These are phyloP conservation scores for Sialis lutaria DNA, from an alignment of 2,888 invertebrate species.

Conservation along the genomic window DNA sequence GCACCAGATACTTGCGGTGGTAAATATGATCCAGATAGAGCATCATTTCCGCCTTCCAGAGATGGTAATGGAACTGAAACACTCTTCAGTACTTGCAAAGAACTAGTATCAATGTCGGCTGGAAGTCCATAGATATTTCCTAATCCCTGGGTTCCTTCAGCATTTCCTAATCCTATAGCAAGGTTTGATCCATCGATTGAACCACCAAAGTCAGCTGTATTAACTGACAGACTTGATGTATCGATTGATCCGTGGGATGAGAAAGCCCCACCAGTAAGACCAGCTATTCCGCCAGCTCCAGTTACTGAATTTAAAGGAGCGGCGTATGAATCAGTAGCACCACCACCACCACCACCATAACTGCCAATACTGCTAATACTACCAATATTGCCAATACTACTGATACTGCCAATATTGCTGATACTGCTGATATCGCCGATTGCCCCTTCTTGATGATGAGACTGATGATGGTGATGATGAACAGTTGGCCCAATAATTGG, in stretches of 20 bases:
- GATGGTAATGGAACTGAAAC: constrained; percentile 24
- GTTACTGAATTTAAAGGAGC: constrained; percentile 28
- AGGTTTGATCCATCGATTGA: constrained; percentile 8
- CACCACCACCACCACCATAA: neutral
- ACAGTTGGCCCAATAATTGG: constrained; percentile 55
- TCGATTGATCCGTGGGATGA: neutral
- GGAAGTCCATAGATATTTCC: constrained; percentile 2
- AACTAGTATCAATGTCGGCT: constrained; percentile 12
- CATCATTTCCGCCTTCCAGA: neutral
- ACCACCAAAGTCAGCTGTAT: constrained; percentile 2
- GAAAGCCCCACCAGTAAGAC: neutral
- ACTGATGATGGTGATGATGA: constrained; percentile 13
- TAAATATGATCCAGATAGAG: constrained; percentile 9
- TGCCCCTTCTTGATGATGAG: constrained; percentile 14
- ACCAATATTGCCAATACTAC: neutral
- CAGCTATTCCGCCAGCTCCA: constrained; percentile 17
- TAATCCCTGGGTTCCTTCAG: constrained; percentile 10
- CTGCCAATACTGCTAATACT: constrained; percentile 8
- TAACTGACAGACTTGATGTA: neutral
- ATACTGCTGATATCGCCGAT: constrained; percentile 18
- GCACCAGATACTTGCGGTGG: constrained; percentile 6
- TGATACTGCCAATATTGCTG: constrained; percentile 10
- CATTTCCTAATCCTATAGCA: constrained; percentile 9
- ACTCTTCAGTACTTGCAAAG: constrained; percentile 24
- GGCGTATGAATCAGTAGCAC: constrained; percentile 28